Evolutionary conservation across 2,888 invertebrate genomes (phyloP).

Genomic region (Griposia aprilina): DNA sequence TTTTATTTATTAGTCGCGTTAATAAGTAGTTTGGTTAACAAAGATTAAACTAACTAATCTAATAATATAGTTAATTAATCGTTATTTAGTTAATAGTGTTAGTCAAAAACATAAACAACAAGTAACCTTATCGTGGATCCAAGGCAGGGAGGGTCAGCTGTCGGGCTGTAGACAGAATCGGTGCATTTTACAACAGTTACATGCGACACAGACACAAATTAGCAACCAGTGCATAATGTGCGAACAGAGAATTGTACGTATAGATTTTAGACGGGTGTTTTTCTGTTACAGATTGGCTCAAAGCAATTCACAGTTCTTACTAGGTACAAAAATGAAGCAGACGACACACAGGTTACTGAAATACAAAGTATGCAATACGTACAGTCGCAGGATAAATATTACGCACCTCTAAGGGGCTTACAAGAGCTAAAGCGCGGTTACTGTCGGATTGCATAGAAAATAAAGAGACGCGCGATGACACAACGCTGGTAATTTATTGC

Average conservation of each 20-base stretch:
- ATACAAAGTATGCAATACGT: not conserved
- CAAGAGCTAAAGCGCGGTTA: too few species aligned
- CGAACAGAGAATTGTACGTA: constrained; percentile 15
- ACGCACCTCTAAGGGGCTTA: too few species aligned
- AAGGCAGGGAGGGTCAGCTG: constrained; percentile 56
- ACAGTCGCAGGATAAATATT: not conserved
- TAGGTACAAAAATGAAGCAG: constrained; percentile 4
- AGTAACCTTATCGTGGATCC: constrained; percentile 72
- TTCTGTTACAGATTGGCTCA: not conserved
- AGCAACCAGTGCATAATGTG: constrained; percentile 39
- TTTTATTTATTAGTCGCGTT: not conserved
- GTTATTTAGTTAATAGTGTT: constrained; percentile 31
- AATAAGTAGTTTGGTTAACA: constrained; percentile 19
- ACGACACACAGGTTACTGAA: not conserved
- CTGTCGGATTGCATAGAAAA: too few species aligned
- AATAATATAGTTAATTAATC: constrained; percentile 17
- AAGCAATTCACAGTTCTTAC: constrained; percentile 15
- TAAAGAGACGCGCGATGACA: too few species aligned
- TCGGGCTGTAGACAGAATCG: constrained; percentile 79
- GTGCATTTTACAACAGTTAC: constrained; percentile 76
- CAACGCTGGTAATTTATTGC: too few species aligned
- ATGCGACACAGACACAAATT: constrained; percentile 70
- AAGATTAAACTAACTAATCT: constrained; percentile 16
- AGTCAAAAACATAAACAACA: constrained; percentile 66
- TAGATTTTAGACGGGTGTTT: constrained; percentile 5